phyloP scores from a whole-genome alignment of 2,888 invertebrate species.

The Alloplasta piceator region DNA sequence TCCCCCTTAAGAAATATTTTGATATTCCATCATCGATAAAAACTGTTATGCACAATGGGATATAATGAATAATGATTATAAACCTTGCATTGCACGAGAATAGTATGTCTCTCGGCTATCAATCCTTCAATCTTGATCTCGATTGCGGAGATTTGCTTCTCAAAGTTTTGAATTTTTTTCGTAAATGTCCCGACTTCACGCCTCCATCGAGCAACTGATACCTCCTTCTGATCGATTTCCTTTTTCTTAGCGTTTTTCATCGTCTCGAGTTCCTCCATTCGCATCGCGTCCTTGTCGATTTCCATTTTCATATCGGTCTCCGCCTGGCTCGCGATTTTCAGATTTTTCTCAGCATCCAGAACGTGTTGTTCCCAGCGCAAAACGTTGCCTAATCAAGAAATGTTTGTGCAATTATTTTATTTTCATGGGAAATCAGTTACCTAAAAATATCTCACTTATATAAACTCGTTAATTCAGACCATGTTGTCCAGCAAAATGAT shows the following conservation, averaged over 20 bases:
- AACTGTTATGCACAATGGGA: conserved; percentile 23
- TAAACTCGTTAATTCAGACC: too few relatives aligned
- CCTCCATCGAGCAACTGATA: conserved; percentile 91
- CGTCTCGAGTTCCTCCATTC: conserved; percentile 92
- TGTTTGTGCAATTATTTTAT: neutral
- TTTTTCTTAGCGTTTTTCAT: conserved; percentile 90
- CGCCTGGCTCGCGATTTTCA: conserved; percentile 90
- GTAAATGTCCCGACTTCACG: conserved; percentile 93
- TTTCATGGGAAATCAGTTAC: too few relatives aligned
- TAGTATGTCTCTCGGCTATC: conserved; percentile 95
- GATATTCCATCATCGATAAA: neutral
- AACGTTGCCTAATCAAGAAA: conserved; percentile 89
- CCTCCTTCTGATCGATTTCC: conserved; percentile 93
- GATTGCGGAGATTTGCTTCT: conserved; percentile 92
- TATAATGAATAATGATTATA: conserved; percentile 24
- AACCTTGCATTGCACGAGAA: conserved; percentile 97
- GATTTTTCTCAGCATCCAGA: conserved; percentile 95
- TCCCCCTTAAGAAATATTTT: too few relatives aligned
- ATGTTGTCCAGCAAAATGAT: too few relatives aligned
- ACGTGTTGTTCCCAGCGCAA: conserved; percentile 96
- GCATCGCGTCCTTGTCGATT: conserved; percentile 94
- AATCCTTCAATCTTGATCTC: conserved; percentile 96
- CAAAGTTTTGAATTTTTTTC: conserved; percentile 94
- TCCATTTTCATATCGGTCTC: conserved; percentile 91
- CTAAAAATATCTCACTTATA: too few relatives aligned